Evolutionary conservation across 1,140 invertebrate genomes (phyloP).

Genomic region (Drosophila lacertosa): DNA sequence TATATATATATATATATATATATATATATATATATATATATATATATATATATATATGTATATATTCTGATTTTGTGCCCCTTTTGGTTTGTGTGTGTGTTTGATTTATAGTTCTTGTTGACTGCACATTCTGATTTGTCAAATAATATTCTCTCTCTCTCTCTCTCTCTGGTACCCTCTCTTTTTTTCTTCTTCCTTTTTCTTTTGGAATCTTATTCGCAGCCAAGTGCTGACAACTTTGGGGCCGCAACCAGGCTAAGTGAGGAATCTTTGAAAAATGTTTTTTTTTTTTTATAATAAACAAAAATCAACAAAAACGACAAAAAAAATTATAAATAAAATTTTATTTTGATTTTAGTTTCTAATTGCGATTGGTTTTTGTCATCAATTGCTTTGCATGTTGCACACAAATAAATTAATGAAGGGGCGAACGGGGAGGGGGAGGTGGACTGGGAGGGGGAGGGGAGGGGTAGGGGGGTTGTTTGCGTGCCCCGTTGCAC

Average conservation of each 20-base stretch:
- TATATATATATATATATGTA: conserved; percentile 4
- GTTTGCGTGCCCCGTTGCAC: neutral
- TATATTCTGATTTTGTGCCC: neutral
- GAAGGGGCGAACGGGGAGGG: conserved; percentile 10
- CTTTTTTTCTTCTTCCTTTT: neutral
- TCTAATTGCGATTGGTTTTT: conserved; percentile 80
- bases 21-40: conserved; percentile 11
- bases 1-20: conserved; percentile 8
- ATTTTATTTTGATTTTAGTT: conserved; percentile 65
- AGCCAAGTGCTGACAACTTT: conserved; percentile 42
- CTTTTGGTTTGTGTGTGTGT: conserved; percentile 11
- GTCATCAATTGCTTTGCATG: conserved; percentile 80
- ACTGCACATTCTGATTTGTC: conserved; percentile 50
- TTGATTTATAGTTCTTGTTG: conserved; percentile 46
- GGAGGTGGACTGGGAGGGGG: conserved; percentile 16
- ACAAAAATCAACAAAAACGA: no score
- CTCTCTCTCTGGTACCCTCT: conserved; percentile 1
- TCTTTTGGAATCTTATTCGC: conserved; percentile 29
- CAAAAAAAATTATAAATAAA: conserved; percentile 22
- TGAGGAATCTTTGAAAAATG: conserved; percentile 22
- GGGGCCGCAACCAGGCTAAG: conserved; percentile 43
- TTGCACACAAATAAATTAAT: conserved; percentile 82
- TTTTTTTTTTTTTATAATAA: conserved; percentile 27
- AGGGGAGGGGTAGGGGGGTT: conserved; percentile 2
- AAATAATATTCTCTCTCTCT: conserved; percentile 7